Base-by-base conservation (phyloP, 1,140 invertebrate species). In the Trichomalopsis sarcophagae region DNA sequence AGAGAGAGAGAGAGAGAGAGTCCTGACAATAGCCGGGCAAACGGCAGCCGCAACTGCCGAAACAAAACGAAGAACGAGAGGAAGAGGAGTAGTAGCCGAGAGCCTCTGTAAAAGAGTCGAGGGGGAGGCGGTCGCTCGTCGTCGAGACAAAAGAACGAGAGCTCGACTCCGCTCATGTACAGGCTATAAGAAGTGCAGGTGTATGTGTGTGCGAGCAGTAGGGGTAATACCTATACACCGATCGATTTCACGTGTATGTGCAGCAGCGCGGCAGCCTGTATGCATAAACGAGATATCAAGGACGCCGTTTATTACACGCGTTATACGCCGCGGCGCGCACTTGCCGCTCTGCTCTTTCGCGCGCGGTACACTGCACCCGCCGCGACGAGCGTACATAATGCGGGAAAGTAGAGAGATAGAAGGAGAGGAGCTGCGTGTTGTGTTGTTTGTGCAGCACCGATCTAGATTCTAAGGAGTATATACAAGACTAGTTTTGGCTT, bases 301-400 rank as follows among this genome's bases (percentile, higher is more conserved):
- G 81, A 82, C 69, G 47, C 17, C 69, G 90, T 89, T 90, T 90
- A 84, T 88, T 76, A 62, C 55, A 76, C 50, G 81, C 74, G 80
- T 87, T 86, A 66, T 44, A 36, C 85, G 82, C 55, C 55, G 69
- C 81, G 79, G 33, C 83, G 83, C 74, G 87, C 87, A 86, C 85
- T 86, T 87, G 83, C 68, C 30, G 66, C 76, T 27, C 27, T 75
- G 40, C 69, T 40, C 81, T 86, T 55, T 79, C 86, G 55, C 55
- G 55, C 55, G 21, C 55, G n/a, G 55, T 62, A n/a, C 55, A 21
- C 55, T 62, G 17, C 55, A 62, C 55, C 5, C 55, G 17, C 17
- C 50, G 55, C 55, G 17, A 55, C 50, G 55, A 62, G 55, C 55
- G 55, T n/a, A n/a, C n/a, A 62, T 62, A n/a, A 62, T 62, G 21